Percentiles rank a stretch among this genome's conserved stretches.
These are phyloP conservation scores for Dinocampus coccinellae DNA, from an alignment of 2,888 invertebrate genomes.

Conservation along the genomic window DNA sequence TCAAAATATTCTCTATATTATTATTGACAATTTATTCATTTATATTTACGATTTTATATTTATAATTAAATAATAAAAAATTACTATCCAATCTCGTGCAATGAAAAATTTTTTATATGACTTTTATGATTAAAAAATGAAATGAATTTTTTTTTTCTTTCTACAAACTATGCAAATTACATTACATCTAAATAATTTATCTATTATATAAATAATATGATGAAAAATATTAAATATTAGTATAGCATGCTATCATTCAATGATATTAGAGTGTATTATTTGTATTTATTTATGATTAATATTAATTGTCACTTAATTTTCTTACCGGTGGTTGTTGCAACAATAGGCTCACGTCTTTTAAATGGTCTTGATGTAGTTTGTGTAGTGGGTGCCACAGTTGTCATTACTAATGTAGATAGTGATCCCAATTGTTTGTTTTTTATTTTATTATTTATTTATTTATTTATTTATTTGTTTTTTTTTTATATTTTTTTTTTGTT, in stretches of 20 bases:
- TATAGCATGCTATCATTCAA: too few species aligned
- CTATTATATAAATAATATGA: too few species aligned
- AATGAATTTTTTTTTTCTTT: too few species aligned
- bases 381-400: slow-evolving; percentile 62
- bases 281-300: neutral
- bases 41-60: neutral
- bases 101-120: too few species aligned
- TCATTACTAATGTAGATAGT: slow-evolving; percentile 61
- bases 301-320: slow-evolving; percentile 39
- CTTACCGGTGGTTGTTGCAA: slow-evolving; percentile 59
- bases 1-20: neutral
- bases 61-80: neutral
- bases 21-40: neutral
- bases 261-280: neutral
- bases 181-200: too few species aligned
- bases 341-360: slow-evolving; percentile 58
- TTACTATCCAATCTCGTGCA: neutral
- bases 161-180: too few species aligned
- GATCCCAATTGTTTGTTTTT: slow-evolving; percentile 50
- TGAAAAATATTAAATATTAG: too few species aligned
- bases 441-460: slow-evolving; percentile 7
- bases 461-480: slow-evolving; percentile 15
- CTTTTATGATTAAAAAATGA: too few species aligned
- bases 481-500: slow-evolving; percentile 29
- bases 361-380: slow-evolving; percentile 58